Base-by-base conservation (phyloP, 2,797 vertebrate species). In the Peromyscus melanophrys region DNA sequence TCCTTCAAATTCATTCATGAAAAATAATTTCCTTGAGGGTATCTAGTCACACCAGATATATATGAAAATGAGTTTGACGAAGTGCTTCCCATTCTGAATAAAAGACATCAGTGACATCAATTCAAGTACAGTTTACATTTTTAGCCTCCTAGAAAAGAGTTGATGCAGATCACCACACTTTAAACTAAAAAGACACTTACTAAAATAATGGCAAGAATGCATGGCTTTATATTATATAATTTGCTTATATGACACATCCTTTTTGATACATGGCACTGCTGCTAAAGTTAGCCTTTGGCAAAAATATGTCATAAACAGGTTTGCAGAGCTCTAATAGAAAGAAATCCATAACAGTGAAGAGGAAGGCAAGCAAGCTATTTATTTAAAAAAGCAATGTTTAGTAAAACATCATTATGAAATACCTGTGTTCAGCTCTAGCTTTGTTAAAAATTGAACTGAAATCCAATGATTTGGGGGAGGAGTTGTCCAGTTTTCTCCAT, bases 351-450 rank as follows among this genome's bases (percentile, higher is more conserved):
- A 95, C 59, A 93, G 82, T 59, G 89, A 75, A 89, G 93, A 97
- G 75, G 46, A n/a, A 94, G 77, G 17, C 86, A 77, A 43, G 55
- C 89, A 95, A 97, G 82, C n/a, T 82, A 89, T 94, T 97, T 73
- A 16, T 97, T 94, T 96, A n/a, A 63, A 94, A 97, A 96, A 90
- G 73, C 23, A 52, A 9, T 97, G 76, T 65, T 98, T 95, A 96
- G 84, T 97, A 94, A 97, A 98, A 92, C 97, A 85, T 92, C 90
- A 55, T 89, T 97, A 97, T 96, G 91, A 92, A 97, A 25, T 61
- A 81, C 86, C 85, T 40, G 0, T 95, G 65, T 96, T 97, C 57
- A 1, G 55, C 84, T 96, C 63, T 93, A 94, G n/a, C n/a, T 73
- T 93, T 76, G 4, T 75, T 92, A 95, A 95, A 95, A 95, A 43